Conservation (phyloP, 2,113 vertebrate species). For the Sylvia atricapilla region DNA sequence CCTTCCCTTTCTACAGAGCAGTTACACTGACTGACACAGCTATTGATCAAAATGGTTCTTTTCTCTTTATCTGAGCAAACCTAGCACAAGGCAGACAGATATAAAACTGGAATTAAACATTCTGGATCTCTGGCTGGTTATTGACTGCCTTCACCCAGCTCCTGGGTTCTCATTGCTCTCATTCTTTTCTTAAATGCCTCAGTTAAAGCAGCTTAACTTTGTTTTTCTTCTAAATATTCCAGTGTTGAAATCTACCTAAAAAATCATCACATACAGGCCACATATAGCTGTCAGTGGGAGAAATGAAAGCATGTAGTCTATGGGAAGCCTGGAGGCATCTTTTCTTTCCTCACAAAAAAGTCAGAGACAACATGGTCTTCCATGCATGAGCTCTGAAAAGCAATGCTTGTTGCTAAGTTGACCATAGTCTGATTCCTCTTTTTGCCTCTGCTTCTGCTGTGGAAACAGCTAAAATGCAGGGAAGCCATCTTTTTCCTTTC, state of each 20-base stretch:
- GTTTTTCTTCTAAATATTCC: not conserved
- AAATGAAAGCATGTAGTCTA: fast-evolving
- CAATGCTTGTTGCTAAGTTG: not conserved
- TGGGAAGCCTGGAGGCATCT: not conserved
- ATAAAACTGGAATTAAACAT: not conserved
- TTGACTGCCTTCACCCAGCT: not conserved
- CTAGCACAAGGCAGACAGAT: not conserved
- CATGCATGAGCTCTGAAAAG: not conserved
- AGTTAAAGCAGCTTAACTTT: not conserved
- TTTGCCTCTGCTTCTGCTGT: not conserved
- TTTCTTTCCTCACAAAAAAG: not conserved
- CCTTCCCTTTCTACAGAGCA: not conserved
- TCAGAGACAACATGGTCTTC: not conserved
- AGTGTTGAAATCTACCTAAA: not conserved
- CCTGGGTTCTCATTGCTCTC: not conserved
- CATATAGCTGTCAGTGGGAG: fast-evolving
- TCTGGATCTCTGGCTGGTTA: not conserved
- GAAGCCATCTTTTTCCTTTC: not conserved
- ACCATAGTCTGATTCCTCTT: not conserved
- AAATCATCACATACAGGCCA: not conserved
- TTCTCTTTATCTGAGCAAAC: not conserved
- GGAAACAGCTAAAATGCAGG: not conserved
- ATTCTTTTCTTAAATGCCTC: not conserved
- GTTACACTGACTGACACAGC: not conserved
- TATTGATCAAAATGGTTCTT: not conserved